Base-by-base conservation (phyloP, 2,797 vertebrate genomes). In the Schizothorax lantsangensis region DNA sequence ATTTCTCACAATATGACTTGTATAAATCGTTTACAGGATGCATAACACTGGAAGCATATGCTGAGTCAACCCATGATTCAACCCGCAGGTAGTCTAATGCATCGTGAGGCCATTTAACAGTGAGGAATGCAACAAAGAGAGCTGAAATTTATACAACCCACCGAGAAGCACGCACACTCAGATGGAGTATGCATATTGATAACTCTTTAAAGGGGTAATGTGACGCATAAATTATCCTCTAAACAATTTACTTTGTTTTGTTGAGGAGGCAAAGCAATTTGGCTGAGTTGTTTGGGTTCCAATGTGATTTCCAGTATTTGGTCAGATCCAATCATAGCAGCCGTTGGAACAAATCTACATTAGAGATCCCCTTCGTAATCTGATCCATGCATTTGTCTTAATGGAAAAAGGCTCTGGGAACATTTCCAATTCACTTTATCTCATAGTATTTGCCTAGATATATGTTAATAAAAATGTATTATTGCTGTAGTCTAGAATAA, bases 191-290 rank as follows among this genome's bases (percentile, higher is more conserved):
- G 90, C 87, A 89, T 89, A 85, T 88, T 89, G 89, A 91, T 91
- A 87, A 89, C 87, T 84, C 83, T 90, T 90, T 84, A 69, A 69
- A 84, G 69, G 71, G 26, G 40, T 75, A 89, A 84, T 88, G 78
- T 68, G 59, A 21, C n/a, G 75, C 86, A 88, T 90, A 90, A 86
- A 90, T 91, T 89, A 90, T 83, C 59, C 88, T 85, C 86, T 87
- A 89, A 91, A 90, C 87, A 81, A 86, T 88, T 81, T 54, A 81
- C 84, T 90, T 89, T 88, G 89, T 92, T 91, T 87, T 84, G 77
- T 79, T 52, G 68, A 74, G 83, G 87, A 88, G 83, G 77, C 68
- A 71, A 72, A 77, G 86, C 52, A 84, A 84, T 88, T 85, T 83
- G 73, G 26, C 64, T 66, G 36, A 84, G 78, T 64, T 81, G 85